Evolutionary conservation across 2,113 vertebrate species (phyloP).

Genomic region (Lethenteron reissneri): DNA sequence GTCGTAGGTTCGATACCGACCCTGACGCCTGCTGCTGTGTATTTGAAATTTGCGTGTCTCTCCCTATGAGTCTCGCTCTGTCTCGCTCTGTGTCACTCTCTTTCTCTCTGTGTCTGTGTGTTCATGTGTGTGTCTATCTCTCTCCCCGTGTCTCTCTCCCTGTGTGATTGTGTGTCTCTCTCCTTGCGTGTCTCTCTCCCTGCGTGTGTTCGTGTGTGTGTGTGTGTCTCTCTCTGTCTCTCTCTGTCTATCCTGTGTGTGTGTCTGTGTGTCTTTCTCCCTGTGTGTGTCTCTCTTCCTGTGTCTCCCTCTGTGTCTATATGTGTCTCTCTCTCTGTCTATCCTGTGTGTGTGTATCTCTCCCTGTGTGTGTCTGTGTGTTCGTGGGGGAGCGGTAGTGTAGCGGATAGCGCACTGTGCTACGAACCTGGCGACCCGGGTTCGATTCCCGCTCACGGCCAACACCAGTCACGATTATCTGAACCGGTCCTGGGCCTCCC

Average conservation of each 20-base stretch:
- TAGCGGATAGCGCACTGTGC: neutral
- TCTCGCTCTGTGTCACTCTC: neutral
- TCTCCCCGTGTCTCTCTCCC: too few relatives aligned
- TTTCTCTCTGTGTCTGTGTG: neutral
- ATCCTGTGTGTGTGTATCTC: neutral
- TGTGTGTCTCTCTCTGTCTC: neutral
- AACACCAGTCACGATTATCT: too few relatives aligned
- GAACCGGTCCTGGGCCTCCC: too few relatives aligned
- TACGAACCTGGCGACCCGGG: too few relatives aligned
- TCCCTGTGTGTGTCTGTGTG: neutral
- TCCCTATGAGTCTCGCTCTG: neutral
- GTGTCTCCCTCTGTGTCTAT: neutral
- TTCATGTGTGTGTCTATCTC: too few relatives aligned
- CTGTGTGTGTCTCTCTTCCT: too few relatives aligned
- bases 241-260: neutral
- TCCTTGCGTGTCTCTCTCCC: neutral
- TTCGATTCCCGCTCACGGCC: too few relatives aligned
- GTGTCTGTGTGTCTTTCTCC: neutral
- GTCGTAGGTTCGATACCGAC: too few relatives aligned
- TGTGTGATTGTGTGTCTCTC: too few relatives aligned
- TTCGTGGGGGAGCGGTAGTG: neutral
- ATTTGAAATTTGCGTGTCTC: too few relatives aligned
- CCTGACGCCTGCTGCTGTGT: too few relatives aligned
- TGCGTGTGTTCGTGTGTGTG: too few relatives aligned
- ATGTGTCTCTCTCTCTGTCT: neutral